Evolutionary conservation across 2,113 vertebrate genomes (phyloP), one percentile per base, ranked within the genome.

Genomic region (Damaliscus lunatus): DNA sequence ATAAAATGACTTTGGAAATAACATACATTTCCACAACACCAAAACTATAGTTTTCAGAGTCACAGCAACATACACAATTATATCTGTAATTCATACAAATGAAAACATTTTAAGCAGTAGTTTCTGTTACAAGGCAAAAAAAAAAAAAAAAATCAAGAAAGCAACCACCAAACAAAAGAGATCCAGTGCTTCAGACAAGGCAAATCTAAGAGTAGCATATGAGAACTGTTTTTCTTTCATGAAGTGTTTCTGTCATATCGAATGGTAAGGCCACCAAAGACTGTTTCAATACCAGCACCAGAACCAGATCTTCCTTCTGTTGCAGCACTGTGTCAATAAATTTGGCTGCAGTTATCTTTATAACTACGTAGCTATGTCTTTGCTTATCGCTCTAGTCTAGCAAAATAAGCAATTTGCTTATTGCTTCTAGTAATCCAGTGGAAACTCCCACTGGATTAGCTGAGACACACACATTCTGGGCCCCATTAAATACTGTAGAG

Each of bases 161-260:
- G 99, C 99, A 94, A 99, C 99, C 99, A 99, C 99, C 99, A 99
- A 99, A 99, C 99, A 99, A 99, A 99, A 99, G 96, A 99, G 99
- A 99, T 99, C 99, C 99, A 99, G 99, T 97, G 99, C 99, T 99
- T 99, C 99, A 99, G 99, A 99, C 98, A 99, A 99, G 98, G 99
- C 99, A 90, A 99, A 99, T 99, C 99, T 99, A 99, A 99, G 99
- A 99, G 99, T 99, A 98, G 99, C 99, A 40, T 99, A 99, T 36
- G 99, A 99, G 98, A 99, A 99, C 97, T 99, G 99, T 99, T 99
- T 99, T 99, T 99, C 99, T 99, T 99, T 99, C 99, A 99, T 95
- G 99, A 99, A 92, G 99, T 99, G 98, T 99, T 99, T 99, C 99
- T 99, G 99, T 99, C 99, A 99, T 99, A 99, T 97, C 99, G 99